Evolutionary conservation across 2,797 vertebrate species (phyloP).

Genomic region (Poeciliopsis infans): DNA sequence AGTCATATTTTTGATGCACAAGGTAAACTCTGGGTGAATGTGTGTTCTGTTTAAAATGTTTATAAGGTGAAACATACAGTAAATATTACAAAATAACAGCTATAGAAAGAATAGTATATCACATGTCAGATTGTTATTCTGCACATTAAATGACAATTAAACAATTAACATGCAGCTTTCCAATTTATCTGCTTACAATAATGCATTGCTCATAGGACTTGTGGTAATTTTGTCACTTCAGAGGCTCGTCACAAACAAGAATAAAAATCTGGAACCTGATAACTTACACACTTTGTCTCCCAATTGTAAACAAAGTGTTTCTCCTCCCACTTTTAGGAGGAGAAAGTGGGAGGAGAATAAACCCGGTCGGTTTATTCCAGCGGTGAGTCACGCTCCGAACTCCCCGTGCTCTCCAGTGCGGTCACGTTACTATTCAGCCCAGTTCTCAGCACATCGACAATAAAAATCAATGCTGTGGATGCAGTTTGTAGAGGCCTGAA

Average conservation of each 20-base stretch:
- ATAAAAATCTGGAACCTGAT: not conserved
- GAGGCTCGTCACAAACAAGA: not conserved
- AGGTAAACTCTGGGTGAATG: not conserved
- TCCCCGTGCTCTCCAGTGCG: not conserved
- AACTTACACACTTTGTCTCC: not conserved
- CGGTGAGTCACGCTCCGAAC: slow-evolving; percentile 10
- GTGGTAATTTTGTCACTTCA: not conserved
- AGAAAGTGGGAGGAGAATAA: too few species aligned
- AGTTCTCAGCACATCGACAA: slow-evolving; percentile 28
- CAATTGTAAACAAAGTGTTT: not conserved
- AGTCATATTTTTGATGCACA: not conserved
- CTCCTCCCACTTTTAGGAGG: slow-evolving; percentile 16
- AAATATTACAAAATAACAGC: not conserved
- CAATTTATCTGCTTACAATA: not conserved
- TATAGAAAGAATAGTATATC: not conserved
- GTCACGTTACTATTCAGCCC: slow-evolving; percentile 15
- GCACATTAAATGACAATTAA: not conserved
- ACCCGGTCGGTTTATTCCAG: slow-evolving; percentile 16
- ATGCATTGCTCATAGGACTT: not conserved
- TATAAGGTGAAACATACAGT: not conserved
- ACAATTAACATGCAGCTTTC: not conserved
- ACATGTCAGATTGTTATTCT: not conserved
- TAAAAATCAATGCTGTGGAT: slow-evolving; percentile 15
- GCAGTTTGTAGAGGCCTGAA: slow-evolving; percentile 13
- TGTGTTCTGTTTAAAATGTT: not conserved